Conservation (phyloP, 2,113 vertebrate genomes). For the Pan troglodytes region NHGRI_mPanTro3-v2.1_pri NC_072411.2:126156001-126156500, state of each 20-base stretch:
- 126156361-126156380: not conserved
- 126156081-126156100: too few relatives aligned
- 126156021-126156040: too few relatives aligned
- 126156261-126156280: not conserved
- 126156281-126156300: not conserved
- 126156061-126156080: too few relatives aligned
- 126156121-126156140: too few relatives aligned
- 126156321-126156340: not conserved
- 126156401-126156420: not conserved
- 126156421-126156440: not conserved
- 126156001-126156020: too few relatives aligned
- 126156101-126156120: too few relatives aligned
- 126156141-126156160: not conserved
- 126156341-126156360: not conserved
- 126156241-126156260: not conserved
- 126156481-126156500: not conserved
- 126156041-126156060: too few relatives aligned
- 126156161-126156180: not conserved
- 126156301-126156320: not conserved
- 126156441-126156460: not conserved
- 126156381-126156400: not conserved
- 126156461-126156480: not conserved
- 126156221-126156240: not conserved
- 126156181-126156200: not conserved
- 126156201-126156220: not conserved